Evolutionary conservation across 64 coral and sea anemone genomes (phyloP).

Genomic region (Astreopora myriophthalma): DNA sequence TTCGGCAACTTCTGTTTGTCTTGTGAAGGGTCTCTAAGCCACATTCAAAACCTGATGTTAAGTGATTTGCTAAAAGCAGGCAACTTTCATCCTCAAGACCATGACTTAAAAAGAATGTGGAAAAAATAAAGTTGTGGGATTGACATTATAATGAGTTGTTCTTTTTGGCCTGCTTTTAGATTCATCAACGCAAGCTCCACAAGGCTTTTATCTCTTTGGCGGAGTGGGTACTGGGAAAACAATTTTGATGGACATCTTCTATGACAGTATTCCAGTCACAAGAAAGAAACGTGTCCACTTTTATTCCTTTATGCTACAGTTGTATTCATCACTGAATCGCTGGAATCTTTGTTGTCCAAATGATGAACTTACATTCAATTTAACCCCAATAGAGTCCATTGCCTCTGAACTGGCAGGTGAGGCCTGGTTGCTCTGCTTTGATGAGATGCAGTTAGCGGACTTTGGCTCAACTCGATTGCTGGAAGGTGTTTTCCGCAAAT

Average conservation of each 20-base stretch:
- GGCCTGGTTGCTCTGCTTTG: slow-evolving; percentile 86
- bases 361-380: slow-evolving; percentile 66
- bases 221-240: slow-evolving; percentile 87
- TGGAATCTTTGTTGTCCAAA: slow-evolving; percentile 82
- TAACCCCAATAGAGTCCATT: slow-evolving; percentile 70
- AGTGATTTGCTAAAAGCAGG: too few species aligned
- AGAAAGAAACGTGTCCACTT: slow-evolving; percentile 86
- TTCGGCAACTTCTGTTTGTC: too few species aligned
- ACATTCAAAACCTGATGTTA: too few species aligned
- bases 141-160: not conserved
- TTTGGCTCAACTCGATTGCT: slow-evolving; percentile 78
- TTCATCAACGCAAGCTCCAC: slow-evolving; percentile 1
- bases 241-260: slow-evolving; percentile 85
- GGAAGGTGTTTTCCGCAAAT: slow-evolving; percentile 75
- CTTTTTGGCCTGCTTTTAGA: not conserved
- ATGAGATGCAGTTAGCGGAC: slow-evolving; percentile 87
- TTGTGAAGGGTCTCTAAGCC: too few species aligned
- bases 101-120: not conserved
- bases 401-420: slow-evolving; percentile 54
- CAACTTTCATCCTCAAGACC: not conserved
- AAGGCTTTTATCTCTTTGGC: slow-evolving; percentile 79
- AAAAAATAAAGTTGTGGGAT: not conserved
- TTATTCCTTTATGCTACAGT: slow-evolving; percentile 82
- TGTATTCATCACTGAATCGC: slow-evolving; percentile 81
- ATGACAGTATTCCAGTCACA: slow-evolving; percentile 58